phyloP scores from a whole-genome alignment of 1,140 invertebrate genomes.

The Papilio polyxenes region DNA sequence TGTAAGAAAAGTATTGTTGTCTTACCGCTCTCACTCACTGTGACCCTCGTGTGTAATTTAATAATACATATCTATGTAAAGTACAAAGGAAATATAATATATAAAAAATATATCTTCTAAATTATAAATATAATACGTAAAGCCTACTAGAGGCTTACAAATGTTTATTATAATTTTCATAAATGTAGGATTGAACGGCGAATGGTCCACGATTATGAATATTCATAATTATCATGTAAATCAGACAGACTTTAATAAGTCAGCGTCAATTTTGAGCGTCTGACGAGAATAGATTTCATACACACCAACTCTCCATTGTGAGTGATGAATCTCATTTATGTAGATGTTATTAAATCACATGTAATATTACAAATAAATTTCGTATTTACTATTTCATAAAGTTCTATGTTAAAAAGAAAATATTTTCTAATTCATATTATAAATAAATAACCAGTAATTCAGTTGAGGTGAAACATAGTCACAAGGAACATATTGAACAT shows the following conservation, averaged over 20 bases:
- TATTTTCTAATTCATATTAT: too few relatives aligned
- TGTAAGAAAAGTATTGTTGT: too few relatives aligned
- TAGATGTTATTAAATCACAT: neutral
- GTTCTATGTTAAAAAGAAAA: too few relatives aligned
- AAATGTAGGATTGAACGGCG: slow-evolving; percentile 1
- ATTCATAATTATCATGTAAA: neutral
- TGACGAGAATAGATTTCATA: neutral
- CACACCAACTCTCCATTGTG: neutral
- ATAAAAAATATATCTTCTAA: neutral
- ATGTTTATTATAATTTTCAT: neutral
- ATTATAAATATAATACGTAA: too few relatives aligned
- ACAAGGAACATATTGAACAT: too few relatives aligned
- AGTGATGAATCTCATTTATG: neutral
- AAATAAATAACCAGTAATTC: too few relatives aligned
- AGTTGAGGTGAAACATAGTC: too few relatives aligned
- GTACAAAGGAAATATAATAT: neutral
- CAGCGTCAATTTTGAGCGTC: neutral
- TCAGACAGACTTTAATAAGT: neutral
- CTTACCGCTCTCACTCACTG: too few relatives aligned
- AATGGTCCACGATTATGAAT: neutral
- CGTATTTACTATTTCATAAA: too few relatives aligned
- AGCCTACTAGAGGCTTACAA: neutral
- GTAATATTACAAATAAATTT: too few relatives aligned
- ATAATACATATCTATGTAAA: neutral
- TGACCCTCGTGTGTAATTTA: neutral